These are phyloP conservation scores for Sebastes schlegelii DNA, from an alignment of 2,113 vertebrate species.

Conservation along the genomic window DNA sequence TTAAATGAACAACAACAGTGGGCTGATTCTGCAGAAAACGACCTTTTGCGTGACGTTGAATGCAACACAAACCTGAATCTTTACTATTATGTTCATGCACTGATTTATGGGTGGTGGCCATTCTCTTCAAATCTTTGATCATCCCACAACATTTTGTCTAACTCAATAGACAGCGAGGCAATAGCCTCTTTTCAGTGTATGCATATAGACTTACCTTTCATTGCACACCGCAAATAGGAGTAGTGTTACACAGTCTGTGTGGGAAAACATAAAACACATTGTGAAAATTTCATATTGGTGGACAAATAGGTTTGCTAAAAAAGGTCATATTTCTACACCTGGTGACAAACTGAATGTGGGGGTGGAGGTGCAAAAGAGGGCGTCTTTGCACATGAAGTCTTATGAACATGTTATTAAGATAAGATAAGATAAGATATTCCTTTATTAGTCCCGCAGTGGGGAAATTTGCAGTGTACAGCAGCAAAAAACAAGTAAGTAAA, in stretches of 20 bases:
- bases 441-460: too few relatives aligned
- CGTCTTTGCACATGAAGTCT: background rate
- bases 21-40: background rate
- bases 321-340: conserved; percentile 52
- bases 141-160: conserved; percentile 42
- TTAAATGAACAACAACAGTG: background rate
- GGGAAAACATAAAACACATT: conserved; percentile 49
- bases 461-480: too few relatives aligned
- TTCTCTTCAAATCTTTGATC: conserved; percentile 44
- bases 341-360: conserved; percentile 15
- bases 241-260: conserved; percentile 58
- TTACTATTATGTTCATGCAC: background rate
- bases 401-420: too few relatives aligned
- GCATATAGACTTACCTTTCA: conserved; percentile 68
- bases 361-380: background rate
- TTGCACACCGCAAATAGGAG: conserved; percentile 47
- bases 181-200: conserved; percentile 50
- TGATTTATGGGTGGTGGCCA: conserved; percentile 46
- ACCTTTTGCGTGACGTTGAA: background rate
- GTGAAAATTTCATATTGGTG: conserved; percentile 32
- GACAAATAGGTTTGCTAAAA: conserved; percentile 49
- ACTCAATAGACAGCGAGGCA: conserved; percentile 36
- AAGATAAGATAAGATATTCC: too few relatives aligned
- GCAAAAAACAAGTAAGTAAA: too few relatives aligned
- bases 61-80: background rate